Conservation (phyloP, 2,113 vertebrate species). For the Onychostoma macrolepis region DNA sequence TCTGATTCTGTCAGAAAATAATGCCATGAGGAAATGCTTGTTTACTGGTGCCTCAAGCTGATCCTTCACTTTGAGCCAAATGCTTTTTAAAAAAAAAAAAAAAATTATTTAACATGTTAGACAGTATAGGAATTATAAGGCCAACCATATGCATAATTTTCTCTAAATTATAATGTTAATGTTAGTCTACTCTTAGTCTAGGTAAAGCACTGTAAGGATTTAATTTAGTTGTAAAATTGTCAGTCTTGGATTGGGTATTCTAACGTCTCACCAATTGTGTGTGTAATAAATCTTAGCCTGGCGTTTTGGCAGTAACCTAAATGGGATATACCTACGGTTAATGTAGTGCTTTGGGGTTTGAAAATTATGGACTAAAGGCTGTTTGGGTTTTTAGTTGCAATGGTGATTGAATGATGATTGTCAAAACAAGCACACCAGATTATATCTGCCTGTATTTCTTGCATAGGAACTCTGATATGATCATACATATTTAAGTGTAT, state of each 20-base stretch:
- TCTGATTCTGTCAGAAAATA: not conserved
- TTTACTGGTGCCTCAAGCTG: not conserved
- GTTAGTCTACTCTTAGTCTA: not conserved
- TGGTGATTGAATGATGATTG: not conserved
- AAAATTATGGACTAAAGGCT: not conserved
- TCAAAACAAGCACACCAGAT: not conserved
- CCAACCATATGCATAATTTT: not conserved
- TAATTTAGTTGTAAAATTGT: not conserved
- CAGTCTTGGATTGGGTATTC: no score
- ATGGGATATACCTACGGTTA: not conserved
- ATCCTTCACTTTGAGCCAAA: not conserved
- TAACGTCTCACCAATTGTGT: not conserved
- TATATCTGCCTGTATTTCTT: not conserved
- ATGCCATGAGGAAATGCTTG: not conserved
- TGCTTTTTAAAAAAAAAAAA: no score
- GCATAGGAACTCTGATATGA: not conserved
- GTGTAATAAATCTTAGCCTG: not conserved
- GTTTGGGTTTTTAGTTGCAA: not conserved
- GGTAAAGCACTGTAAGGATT: not conserved
- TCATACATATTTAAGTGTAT: conserved; percentile 4
- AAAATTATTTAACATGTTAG: conserved; percentile 1
- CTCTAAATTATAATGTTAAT: not conserved
- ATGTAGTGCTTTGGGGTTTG: not conserved
- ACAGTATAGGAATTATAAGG: not conserved
- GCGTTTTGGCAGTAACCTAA: not conserved